Base-by-base conservation (phyloP, 2,113 vertebrate species). In the Cyrtonyx montezumae region DNA sequence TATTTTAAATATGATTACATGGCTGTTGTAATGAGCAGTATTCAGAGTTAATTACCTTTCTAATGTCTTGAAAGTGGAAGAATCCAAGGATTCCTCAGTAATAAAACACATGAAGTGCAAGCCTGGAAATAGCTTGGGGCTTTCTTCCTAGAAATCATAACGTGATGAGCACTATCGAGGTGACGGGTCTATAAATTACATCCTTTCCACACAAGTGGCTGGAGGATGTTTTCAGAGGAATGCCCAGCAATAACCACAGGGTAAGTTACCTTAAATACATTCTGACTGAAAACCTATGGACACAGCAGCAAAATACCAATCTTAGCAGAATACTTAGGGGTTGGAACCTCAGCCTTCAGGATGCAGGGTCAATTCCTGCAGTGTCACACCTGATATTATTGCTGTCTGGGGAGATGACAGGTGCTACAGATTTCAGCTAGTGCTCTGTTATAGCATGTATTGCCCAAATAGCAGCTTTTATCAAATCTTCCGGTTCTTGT, bases 121-220 rank as follows among this genome's bases (percentile, higher is more conserved):
- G 83, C 98, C 63, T 99, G 98, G 98, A 98, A 97, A 97, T 96
- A 98, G 66, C 96, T 99, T 73, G 99, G 98, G 81, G 97, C 98
- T 73, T 99, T 98, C 96, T 97, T 73, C 96, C 98, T 55, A 98
- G 98, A 81, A 98, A 98, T 89, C 98, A 98, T 93, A 98, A 98
- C 9, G 93, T 95, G 92, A 96, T 87, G 79, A 92, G 79, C 18
- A 96, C 67, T 37, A 75, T 28, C 98, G 93, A 93, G 98, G 97
- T 79, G 90, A 78, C 49, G 28, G 13, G 55, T 63, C 94, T 91
- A 8, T 22, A 26, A 66, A 45, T 87, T 32, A 62, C 48, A 83
- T 26, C 68, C 45, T 63, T 9, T 16, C 51, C 66, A 17, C 66
- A 30, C 19, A 28, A 43, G 43, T 8, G 70, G 36, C 69, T 61